Evolutionary conservation across 1,140 invertebrate genomes (phyloP), one percentile per base, ranked within the genome.

Genomic region (Drosophila nikananu): DNA sequence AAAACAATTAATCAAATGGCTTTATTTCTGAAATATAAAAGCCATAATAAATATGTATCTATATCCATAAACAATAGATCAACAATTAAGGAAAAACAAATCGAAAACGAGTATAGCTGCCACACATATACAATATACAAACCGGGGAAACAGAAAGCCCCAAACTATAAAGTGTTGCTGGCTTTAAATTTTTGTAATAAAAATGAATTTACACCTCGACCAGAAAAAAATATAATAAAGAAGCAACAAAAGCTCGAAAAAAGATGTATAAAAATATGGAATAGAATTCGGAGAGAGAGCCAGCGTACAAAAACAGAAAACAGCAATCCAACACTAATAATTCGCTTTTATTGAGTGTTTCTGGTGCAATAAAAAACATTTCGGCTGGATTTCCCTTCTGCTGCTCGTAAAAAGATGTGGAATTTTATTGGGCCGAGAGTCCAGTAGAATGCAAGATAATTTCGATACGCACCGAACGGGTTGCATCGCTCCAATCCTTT

Each of bases 261-360:
- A 58, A 60, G 48, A 48, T 37, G 19, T 8, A 39, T 52, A 54
- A 70, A 64, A 68, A 65, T 64, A 73, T 27, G 55, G 27, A 77
- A 61, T 64, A 67, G 51, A 57, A 52, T 27, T 30, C 61, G 13
- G 12, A 52, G 32, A 37, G 41, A 17, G 51, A 17, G 58, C 21
- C 30, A 49, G 35, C n/a, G 73, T 25, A 49, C 19, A 64, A 51
- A 64, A 68, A 81, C 60, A 67, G 58, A 49, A 60, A 80, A 37
- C 27, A 42, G 44, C 73, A 81, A 83, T 81, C 76, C 73, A 72
- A 77, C 71, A 73, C 72, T 77, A 91, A 91, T 91, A 91, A 91
- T 91, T 91, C 78, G 87, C 81, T 84, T 87, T 91, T 91, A 91
- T 91, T 91, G 87, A 91, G 87, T 91, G 87, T 91, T 91, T 84